Evolutionary conservation across 2,113 vertebrate species (phyloP), one percentile per base, ranked within the genome.

Genomic region (Empidonax alnorum): DNA sequence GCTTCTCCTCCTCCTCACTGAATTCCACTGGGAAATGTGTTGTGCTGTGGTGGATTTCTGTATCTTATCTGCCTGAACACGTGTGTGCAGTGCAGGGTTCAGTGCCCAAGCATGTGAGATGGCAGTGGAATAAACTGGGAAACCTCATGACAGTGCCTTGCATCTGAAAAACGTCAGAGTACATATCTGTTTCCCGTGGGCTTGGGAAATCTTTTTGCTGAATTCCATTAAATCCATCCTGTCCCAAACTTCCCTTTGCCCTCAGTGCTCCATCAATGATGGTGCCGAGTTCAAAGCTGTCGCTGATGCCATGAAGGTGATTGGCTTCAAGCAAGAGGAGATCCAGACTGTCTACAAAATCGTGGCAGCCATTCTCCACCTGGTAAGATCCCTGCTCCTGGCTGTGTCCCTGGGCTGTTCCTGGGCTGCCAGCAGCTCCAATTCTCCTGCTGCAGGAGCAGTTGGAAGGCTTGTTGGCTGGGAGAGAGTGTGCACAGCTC

Each of bases 261-360:
- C 88, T 53, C 95, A 99, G 99, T 99, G 99, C 7, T 98, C 97
- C 91, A 99, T 99, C 96, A 99, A 98, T 0, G 99, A 99, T 2
- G 96, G 97, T 21, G 98, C 98, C 0, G 99, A 99, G 67, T 99
- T 99, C 98, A 99, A 99, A 97, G 99, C 99, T 0, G 99, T 99
- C 0, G 98, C 99, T 5, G 99, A 99, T 47, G 99, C 99, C 92
- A 99, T 99, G 99, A 99, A 99, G 94, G 99, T 99, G 87, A 99
- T 99, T 53, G 99, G 99, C 61, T 99, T 99, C 98, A 99, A 98
- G 53, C 98, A 97, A 15, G 99, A 99, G 37, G 99, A 99, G 98
- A 96, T 99, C 95, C 99, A 99, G 97, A 99, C 99, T 1, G 99
- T 98, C 50, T 99, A 99, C 98, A 99, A 98, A 97, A 99, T 99